Base-by-base conservation (phyloP, 2,888 invertebrate genomes). In the Caenorhabditis imperialis region DNA sequence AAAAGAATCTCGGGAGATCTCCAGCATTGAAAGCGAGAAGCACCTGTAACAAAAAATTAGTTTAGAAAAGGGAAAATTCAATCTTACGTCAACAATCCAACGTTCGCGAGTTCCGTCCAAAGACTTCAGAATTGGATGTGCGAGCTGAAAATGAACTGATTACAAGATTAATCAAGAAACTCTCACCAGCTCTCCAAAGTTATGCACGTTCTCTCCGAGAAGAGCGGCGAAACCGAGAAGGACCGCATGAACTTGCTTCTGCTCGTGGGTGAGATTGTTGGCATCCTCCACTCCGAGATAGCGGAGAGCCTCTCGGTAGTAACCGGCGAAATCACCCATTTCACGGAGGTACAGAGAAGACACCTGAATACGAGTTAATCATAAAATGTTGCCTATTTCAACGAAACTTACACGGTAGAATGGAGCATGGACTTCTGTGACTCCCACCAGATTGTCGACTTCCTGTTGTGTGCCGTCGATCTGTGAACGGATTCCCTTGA, bases 171-270 rank as follows among this genome's bases (percentile, higher is more conserved):
- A 61, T 30, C 22, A 51, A 3, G 18, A 20, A 30, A 23, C 27
- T 47, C 67, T 10, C 84, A 93, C 93, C 89, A 99, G 90, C 89
- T 99, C 99, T 0, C 96, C 98, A 82, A 99, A 92, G 89, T 99
- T 99, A 89, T 97, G 99, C 20, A 99, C 94, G 22, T 93, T 94
- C 84, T 95, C 94, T 0, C 96, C 98, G 1, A 98, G 90, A 23
- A 99, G 91, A 0, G 96, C 98, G 0, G 99, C 98, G 7, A 99
- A 90, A 0, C 96, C 94, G 4, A 99, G 91, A 83, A 95, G 92
- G 88, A 95, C 94, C 0, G 98, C 98, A 25, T 82, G 79, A 40
- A 77, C 70, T 38, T 81, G 81, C 33, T 81, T 81, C 62, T 85
- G 81, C 18, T 82, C 77, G 7, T 50, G 42, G 1, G 81, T 54